A percentile compares a stretch with the other conserved stretches of the same genome.
Evolutionary conservation across 1,140 invertebrate species (phyloP).

Genomic region (Saccostrea glomerata): DNA sequence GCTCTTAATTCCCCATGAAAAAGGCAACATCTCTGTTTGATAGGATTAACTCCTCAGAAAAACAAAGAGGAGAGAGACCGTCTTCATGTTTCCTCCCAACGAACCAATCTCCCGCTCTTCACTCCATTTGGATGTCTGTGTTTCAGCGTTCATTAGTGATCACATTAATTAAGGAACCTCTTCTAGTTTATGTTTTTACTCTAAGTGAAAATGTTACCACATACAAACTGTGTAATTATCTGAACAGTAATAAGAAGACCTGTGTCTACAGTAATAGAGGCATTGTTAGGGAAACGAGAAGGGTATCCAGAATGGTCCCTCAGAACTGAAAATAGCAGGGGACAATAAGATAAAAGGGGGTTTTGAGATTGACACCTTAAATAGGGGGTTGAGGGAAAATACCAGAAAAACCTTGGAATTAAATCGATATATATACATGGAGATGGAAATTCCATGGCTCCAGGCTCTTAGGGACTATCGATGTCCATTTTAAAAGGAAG

Average conservation of each 20-base stretch:
- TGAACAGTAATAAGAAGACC: neutral
- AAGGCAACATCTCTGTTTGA: neutral
- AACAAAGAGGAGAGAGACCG: neutral
- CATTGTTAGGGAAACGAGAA: neutral
- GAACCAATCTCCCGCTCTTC: neutral
- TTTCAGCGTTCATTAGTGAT: neutral
- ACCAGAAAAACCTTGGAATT: no score
- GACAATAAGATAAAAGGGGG: neutral
- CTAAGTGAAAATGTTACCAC: conserved; percentile 26
- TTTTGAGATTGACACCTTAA: neutral
- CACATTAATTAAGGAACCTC: conserved; percentile 31
- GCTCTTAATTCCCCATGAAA: neutral
- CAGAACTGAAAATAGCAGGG: neutral
- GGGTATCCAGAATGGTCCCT: neutral
- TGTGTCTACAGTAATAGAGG: neutral
- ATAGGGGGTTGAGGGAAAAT: no score
- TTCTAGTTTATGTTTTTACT: neutral
- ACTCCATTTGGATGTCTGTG: neutral
- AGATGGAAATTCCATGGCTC: no score
- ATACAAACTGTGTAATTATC: conserved; percentile 10
- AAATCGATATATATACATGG: no score
- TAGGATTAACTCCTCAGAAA: conserved; percentile 16
- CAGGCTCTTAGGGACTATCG: no score
- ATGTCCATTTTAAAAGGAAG: no score
- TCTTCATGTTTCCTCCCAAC: neutral